Evolutionary conservation across 2,888 invertebrate species (phyloP).

Genomic region (Hermodice carunculata): DNA sequence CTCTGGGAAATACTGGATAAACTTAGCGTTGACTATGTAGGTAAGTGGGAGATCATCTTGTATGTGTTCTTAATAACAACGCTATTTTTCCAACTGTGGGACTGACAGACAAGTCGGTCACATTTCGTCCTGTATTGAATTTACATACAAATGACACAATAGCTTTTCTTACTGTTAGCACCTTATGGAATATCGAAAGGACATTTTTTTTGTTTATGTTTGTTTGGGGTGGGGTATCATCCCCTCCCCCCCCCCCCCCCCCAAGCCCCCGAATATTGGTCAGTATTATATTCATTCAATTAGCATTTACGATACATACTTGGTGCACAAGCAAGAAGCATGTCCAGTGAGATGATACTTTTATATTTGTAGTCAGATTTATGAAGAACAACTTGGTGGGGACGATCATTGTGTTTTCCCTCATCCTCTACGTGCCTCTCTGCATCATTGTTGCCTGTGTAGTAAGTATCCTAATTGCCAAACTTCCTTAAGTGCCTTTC

Average conservation of each 20-base stretch:
- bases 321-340: not conserved
- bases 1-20: slow-evolving; percentile 15
- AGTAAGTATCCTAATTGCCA: slow-evolving; percentile 3
- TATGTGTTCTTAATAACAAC: too few species aligned
- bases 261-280: not conserved
- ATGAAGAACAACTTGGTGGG: slow-evolving; percentile 59
- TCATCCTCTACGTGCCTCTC: slow-evolving; percentile 25
- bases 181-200: too few species aligned
- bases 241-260: too few species aligned
- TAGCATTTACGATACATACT: not conserved
- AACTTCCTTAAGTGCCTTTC: too few species aligned
- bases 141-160: too few species aligned
- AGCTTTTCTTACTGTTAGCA: too few species aligned
- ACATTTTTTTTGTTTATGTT: too few species aligned
- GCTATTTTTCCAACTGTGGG: too few species aligned
- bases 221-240: too few species aligned
- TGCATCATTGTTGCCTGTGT: slow-evolving; percentile 22
- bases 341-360: not conserved
- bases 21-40: not conserved
- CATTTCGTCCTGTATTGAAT: too few species aligned
- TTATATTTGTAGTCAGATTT: slow-evolving; percentile 54
- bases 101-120: too few species aligned
- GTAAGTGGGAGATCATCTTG: too few species aligned
- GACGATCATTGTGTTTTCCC: slow-evolving; percentile 19
- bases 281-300: not conserved